phyloP scores from a whole-genome alignment of 2,888 invertebrate species.

The Biston betularia region DNA sequence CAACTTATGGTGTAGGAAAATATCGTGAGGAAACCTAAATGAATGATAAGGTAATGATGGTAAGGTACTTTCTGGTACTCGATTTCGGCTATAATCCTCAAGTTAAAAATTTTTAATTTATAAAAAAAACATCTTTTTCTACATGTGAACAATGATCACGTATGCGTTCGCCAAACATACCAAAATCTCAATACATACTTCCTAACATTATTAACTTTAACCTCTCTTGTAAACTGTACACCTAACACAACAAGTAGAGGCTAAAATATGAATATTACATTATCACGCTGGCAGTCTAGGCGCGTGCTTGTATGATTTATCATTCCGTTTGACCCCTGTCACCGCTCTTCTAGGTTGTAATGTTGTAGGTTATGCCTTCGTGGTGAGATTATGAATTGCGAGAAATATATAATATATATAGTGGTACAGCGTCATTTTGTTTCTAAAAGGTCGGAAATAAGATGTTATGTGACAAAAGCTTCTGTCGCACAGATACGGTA shows the following conservation, averaged over 20 bases:
- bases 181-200: background rate
- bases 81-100: too few relatives aligned
- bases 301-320: conserved; percentile 54
- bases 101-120: too few relatives aligned
- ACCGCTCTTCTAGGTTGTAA: conserved; percentile 33
- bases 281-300: conserved; percentile 50
- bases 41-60: too few relatives aligned
- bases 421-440: background rate
- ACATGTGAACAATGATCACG: too few relatives aligned
- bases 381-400: conserved; percentile 19
- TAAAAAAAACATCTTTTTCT: too few relatives aligned
- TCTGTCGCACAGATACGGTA: background rate
- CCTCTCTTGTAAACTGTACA: background rate
- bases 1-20: too few relatives aligned
- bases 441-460: conserved; percentile 3
- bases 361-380: conserved; percentile 24
- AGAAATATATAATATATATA: conserved; percentile 10
- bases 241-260: conserved; percentile 13
- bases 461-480: background rate
- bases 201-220: background rate
- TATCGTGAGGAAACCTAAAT: too few relatives aligned
- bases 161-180: background rate
- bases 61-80: too few relatives aligned
- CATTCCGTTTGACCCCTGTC: conserved; percentile 62
- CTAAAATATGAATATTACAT: conserved; percentile 57